Evolutionary conservation across 2,888 invertebrate species (phyloP), one percentile per base, ranked within the genome.

Genomic region (Drosophila koepferae): DNA sequence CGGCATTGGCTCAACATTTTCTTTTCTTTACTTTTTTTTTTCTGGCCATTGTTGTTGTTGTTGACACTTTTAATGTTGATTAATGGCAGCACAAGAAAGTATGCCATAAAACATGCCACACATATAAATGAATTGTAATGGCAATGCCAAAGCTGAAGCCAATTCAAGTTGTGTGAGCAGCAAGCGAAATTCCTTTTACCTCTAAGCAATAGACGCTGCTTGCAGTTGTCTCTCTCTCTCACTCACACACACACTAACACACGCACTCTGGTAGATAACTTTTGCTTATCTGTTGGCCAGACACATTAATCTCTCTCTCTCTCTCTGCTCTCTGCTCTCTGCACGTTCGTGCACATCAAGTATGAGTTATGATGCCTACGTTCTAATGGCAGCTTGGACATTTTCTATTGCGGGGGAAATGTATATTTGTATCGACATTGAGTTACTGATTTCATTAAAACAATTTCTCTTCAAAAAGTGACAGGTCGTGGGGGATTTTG

Each of bases 41-140:
- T n/a, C n/a, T n/a, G n/a, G 43, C 31, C 40, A 10, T 49, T 54
- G 51, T 31, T 58, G 51, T 31, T 40, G 10, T 68, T 84, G 82
- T 80, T 84, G 83, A 87, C 83, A 87, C 85, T 72, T 84, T 83
- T 87, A 83, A 83, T 87, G 83, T 87, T 83, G 83, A 83, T 83
- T 83, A 83, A 83, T 83, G 87, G 85, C 63, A 65, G 70, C 71
- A 36, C 54, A 51, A 71, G 53, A 82, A 75, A 81, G 81, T 58
- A 69, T 80, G 87, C 77, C 72, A 83, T 83, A 81, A 84, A 84
- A 67, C 85, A 77, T 73, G 85, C 77, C 80, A 72, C 87, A 75
- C 87, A 85, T 82, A 82, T 77, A 83, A 83, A 87, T 87, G 85
- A 87, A 83, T 85, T 85, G 82, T 85, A 85, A 80, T 78, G 61